phyloP scores from a whole-genome alignment of 2,113 vertebrate species.

The Bucco capensis region DNA sequence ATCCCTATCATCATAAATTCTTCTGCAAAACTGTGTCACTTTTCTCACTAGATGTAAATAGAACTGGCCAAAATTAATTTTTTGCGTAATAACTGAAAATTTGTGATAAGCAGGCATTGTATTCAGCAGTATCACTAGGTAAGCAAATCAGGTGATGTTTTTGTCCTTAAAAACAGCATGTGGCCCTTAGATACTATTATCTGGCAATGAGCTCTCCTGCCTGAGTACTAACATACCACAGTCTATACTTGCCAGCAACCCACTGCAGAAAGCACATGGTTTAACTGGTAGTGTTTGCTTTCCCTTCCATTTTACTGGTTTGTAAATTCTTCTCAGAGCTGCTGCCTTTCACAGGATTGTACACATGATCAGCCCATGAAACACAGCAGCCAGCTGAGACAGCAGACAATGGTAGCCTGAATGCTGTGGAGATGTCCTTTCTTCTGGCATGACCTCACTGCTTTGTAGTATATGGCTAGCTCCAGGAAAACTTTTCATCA shows the following conservation, averaged over 20 bases:
- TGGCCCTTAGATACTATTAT: not conserved
- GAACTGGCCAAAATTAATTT: not conserved
- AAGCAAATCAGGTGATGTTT: not conserved
- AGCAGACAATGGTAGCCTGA: accelerated
- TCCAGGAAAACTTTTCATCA: not conserved
- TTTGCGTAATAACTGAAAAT: not conserved
- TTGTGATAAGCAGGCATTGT: not conserved
- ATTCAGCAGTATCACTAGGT: not conserved
- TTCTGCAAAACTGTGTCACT: not conserved
- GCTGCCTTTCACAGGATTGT: not conserved
- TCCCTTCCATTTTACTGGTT: not conserved
- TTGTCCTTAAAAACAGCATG: not conserved
- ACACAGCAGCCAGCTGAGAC: accelerated
- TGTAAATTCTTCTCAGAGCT: not conserved
- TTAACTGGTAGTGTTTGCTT: not conserved
- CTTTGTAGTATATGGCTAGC: not conserved
- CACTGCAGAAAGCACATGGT: not conserved
- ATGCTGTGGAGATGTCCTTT: not conserved
- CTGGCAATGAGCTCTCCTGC: not conserved
- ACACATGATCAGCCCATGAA: accelerated
- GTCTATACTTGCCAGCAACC: not conserved
- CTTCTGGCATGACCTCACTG: not conserved
- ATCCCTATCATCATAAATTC: not conserved
- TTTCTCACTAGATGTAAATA: not conserved
- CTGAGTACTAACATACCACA: not conserved